Evolutionary conservation across 1,140 invertebrate species (phyloP).

Genomic region (Paramacrobiotus metropolitanus): DNA sequence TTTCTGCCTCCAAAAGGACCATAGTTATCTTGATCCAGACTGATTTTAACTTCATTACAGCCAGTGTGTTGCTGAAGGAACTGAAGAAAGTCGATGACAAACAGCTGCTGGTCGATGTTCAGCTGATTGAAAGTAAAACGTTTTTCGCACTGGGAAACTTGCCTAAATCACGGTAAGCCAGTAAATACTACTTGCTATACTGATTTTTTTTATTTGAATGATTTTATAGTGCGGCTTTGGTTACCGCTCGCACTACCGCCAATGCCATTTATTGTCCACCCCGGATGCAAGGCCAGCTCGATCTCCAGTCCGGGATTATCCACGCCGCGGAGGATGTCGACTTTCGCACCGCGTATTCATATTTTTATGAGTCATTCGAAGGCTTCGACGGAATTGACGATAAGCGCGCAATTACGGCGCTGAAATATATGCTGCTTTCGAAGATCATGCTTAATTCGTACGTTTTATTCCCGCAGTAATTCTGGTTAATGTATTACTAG

Average conservation of each 20-base stretch:
- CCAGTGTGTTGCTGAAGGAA: slow-evolving; percentile 64
- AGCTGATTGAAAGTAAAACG: slow-evolving; percentile 89
- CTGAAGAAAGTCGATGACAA: slow-evolving; percentile 98
- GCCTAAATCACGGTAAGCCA: slow-evolving; percentile 48
- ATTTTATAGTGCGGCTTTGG: slow-evolving; percentile 54
- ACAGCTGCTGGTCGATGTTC: slow-evolving; percentile 81
- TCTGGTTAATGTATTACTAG: neutral
- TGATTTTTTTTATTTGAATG: slow-evolving; percentile 8
- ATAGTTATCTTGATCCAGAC: slow-evolving; percentile 2
- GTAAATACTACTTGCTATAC: neutral
- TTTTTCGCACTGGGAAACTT: slow-evolving; percentile 92
- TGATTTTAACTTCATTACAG: slow-evolving; percentile 11
- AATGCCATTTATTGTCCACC: slow-evolving; percentile 98
- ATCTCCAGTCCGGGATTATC: slow-evolving; percentile 89
- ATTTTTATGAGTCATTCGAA: slow-evolving; percentile 99
- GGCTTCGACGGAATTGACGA: slow-evolving; percentile 87
- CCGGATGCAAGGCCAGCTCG: slow-evolving; percentile 83
- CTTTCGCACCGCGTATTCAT: slow-evolving; percentile 98
- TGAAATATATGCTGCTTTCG: slow-evolving; percentile 96
- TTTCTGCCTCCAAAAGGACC: neutral
- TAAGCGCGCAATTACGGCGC: slow-evolving; percentile 63
- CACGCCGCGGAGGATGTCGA: slow-evolving; percentile 97
- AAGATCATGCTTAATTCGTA: slow-evolving; percentile 87
- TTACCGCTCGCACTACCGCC: slow-evolving; percentile 90
- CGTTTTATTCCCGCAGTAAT: slow-evolving; percentile 15